phyloP scores from a whole-genome alignment of 92 coral and sea anemone genomes.

The Zoanthus gigantus region DNA sequence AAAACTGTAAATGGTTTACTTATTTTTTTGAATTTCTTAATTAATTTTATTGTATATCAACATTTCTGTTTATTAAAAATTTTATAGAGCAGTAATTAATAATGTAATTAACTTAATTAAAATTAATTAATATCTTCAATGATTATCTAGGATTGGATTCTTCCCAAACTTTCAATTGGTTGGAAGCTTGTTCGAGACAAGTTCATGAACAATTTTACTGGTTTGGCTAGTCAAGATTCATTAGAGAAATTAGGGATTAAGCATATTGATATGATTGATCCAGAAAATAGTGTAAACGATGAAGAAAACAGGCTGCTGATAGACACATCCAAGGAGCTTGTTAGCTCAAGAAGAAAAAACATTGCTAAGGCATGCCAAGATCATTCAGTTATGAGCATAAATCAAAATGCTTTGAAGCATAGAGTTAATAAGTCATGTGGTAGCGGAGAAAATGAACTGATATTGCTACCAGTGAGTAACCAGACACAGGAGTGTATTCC shows the following conservation, averaged over 20 bases:
- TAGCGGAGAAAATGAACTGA: no score
- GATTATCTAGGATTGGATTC: conserved; percentile 15
- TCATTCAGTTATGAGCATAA: background rate
- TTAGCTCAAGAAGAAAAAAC: background rate
- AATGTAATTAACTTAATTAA: background rate
- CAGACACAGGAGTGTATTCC: no score
- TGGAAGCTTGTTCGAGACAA: conserved; percentile 19
- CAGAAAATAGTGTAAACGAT: background rate
- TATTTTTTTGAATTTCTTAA: no score
- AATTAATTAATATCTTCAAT: background rate
- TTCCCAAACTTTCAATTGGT: background rate
- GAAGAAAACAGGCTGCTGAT: background rate
- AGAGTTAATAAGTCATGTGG: background rate
- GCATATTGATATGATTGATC: background rate
- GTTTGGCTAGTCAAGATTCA: conserved; percentile 1
- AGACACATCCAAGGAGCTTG: background rate
- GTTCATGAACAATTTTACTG: conserved; percentile 8
- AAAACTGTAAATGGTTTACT: no score
- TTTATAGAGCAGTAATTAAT: no score
- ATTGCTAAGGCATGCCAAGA: background rate
- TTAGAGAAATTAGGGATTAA: background rate
- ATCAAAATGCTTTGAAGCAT: background rate
- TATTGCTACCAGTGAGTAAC: no score
- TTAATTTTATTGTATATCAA: no score
- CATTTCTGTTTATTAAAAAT: no score